Evolutionary conservation across 2,888 invertebrate genomes (phyloP).

Genomic region (Cantharis nigra): DNA sequence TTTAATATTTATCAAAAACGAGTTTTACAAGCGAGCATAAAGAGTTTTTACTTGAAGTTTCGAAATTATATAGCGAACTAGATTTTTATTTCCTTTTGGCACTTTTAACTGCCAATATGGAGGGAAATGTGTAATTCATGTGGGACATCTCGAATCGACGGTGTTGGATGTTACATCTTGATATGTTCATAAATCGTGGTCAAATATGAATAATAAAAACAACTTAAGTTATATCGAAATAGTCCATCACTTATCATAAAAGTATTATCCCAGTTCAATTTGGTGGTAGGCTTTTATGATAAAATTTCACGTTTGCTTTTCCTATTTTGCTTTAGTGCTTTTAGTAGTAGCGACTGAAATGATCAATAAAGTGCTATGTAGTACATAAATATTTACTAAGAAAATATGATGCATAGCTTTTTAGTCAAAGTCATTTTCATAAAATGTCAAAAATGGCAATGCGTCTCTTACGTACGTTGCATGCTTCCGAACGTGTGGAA

Average conservation of each 20-base stretch:
- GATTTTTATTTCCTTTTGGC: background rate
- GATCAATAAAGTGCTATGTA: constrained; percentile 19
- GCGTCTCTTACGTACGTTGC: constrained; percentile 20
- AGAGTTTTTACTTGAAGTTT: background rate
- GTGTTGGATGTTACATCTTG: constrained; percentile 8
- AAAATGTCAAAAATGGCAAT: constrained; percentile 29
- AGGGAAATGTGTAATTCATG: background rate
- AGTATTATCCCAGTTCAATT: constrained; percentile 30
- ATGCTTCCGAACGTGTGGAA: constrained; percentile 15
- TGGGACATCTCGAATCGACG: background rate
- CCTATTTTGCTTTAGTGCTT: constrained; percentile 18
- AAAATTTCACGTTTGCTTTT: constrained; percentile 18
- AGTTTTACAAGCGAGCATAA: constrained; percentile 6
- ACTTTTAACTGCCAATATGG: background rate
- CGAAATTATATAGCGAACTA: background rate
- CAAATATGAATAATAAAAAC: constrained; percentile 24
- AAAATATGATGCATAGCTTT: constrained; percentile 30
- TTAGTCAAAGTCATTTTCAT: constrained; percentile 31
- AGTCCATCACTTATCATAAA: constrained; percentile 27
- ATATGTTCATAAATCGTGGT: constrained; percentile 23
- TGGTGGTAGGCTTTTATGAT: constrained; percentile 16
- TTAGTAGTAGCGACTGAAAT: background rate
- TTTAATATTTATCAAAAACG: constrained; percentile 18
- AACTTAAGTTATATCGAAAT: constrained; percentile 23
- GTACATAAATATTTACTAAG: constrained; percentile 27